Percentiles rank a stretch among this genome's conserved stretches.
phyloP scores from a whole-genome alignment of 2,888 invertebrate genomes.

The Timandra comae region DNA sequence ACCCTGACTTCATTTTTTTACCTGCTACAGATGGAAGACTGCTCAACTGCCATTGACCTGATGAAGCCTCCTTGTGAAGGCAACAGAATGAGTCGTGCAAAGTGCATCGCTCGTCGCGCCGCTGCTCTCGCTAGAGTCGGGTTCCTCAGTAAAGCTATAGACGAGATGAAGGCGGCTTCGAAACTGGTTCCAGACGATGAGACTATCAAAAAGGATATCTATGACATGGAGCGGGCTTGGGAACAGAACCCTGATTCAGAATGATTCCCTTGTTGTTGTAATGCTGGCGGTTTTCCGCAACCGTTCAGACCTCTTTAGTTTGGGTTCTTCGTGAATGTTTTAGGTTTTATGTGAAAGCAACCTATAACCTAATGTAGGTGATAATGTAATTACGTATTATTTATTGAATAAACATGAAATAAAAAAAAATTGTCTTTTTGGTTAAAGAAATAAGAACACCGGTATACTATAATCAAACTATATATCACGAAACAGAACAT shows the following conservation, averaged over 20 bases:
- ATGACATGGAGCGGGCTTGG: slow-evolving; percentile 86
- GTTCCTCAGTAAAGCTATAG: slow-evolving; percentile 81
- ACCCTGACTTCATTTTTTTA: slow-evolving; percentile 3
- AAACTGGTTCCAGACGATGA: slow-evolving; percentile 80
- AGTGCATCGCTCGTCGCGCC: slow-evolving; percentile 85
- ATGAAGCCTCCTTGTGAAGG: slow-evolving; percentile 83
- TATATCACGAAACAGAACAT: slow-evolving; percentile 28
- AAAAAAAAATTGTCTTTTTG: slow-evolving; percentile 1
- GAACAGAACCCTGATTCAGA: slow-evolving; percentile 84
- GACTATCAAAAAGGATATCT: slow-evolving; percentile 77
- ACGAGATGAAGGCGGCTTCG: slow-evolving; percentile 85
- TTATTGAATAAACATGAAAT: no score
- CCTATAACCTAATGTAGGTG: no score
- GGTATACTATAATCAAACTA: slow-evolving; percentile 8
- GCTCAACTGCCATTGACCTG: slow-evolving; percentile 83
- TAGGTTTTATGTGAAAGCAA: no score
- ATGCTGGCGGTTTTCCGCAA: no score
- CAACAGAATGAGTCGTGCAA: slow-evolving; percentile 82
- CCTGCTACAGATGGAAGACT: slow-evolving; percentile 73
- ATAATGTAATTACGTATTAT: no score
- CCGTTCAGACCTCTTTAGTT: no score
- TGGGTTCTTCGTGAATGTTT: no score
- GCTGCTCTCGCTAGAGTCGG: slow-evolving; percentile 84
- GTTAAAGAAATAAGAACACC: slow-evolving; percentile 5
- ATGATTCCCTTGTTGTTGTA: no score